These are phyloP conservation scores for Stictocephala bisonia DNA, from an alignment of 2,888 invertebrate genomes.

Conservation along the genomic window DNA sequence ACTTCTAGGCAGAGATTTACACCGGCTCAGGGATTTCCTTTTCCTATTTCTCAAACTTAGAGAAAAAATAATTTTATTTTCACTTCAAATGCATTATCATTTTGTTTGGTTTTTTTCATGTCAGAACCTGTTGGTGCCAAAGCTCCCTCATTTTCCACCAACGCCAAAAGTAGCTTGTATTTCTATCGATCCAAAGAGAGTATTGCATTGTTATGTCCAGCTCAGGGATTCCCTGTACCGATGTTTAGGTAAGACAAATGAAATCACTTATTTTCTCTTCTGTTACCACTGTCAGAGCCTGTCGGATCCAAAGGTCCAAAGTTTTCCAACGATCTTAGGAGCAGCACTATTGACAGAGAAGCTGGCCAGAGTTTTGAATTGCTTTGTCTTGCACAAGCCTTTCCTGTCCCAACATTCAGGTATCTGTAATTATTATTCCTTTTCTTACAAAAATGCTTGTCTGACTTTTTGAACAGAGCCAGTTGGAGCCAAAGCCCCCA, in stretches of 20 bases:
- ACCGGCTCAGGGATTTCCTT: too few relatives aligned
- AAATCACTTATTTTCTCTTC: neutral
- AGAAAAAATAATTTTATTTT: too few relatives aligned
- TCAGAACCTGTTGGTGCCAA: conserved; percentile 68
- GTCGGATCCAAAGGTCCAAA: conserved; percentile 75
- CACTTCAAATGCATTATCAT: too few relatives aligned
- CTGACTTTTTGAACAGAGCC: conserved; percentile 71
- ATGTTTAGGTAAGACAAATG: conserved; percentile 71
- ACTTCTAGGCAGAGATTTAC: too few relatives aligned
- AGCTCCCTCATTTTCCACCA: conserved; percentile 71
- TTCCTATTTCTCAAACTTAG: too few relatives aligned
- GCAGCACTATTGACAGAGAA: conserved; percentile 54
- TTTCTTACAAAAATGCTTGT: conserved; percentile 53
- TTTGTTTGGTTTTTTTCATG: too few relatives aligned
- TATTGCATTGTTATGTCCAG: conserved; percentile 66
- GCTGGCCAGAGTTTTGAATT: conserved; percentile 63
- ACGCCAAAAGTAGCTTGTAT: conserved; percentile 65
- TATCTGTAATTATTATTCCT: too few relatives aligned
- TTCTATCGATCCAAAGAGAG: conserved; percentile 54
- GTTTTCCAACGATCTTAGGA: conserved; percentile 67
- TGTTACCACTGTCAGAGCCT: conserved; percentile 68
- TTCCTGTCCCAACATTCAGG: conserved; percentile 70
- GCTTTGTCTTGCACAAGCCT: conserved; percentile 70
- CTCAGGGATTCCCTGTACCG: conserved; percentile 78
- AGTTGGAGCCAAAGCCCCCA: conserved; percentile 75